Evolutionary conservation across 2,113 vertebrate species (phyloP), one percentile per base, ranked within the genome.

Genomic region (Calyptomena viridis): DNA sequence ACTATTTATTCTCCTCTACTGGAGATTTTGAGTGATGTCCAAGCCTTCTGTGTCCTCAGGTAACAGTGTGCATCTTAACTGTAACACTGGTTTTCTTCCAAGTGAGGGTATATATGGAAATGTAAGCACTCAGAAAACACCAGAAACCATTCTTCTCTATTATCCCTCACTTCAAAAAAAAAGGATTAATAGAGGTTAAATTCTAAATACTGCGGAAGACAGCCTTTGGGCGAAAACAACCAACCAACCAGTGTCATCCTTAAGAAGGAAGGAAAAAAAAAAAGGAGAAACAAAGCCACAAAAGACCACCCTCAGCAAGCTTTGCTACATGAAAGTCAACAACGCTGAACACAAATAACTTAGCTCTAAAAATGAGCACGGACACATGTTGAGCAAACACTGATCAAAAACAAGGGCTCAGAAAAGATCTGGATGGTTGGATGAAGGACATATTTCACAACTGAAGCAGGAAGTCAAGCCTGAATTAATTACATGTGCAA

Each of bases 401-500:
- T 35, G 40, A 35, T 30, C 37, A 52, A 53, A 23, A 37, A 19
- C 8, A 42, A n/a, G 17, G 52, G 39, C 25, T 68, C 0, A 0
- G 55, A 47, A 23, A 77, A 63, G n/a, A 56, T 58, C 52, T 25
- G 12, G 33, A 14, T 33, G 22, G 42, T 15, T 21, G 10, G 69
- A 75, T 5, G 8, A 59, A 84, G 40, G 62, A 35, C 22, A 1
- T 6, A 28, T 35, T 91, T 63, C 33, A 6, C 23, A 68, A 68
- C 17, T 4, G 3, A 86, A 88, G 67, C 37, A 76, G 14, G 46
- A 91, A 85, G 82, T 93, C 75, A 93, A 93, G 68, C 23, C 55
- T 78, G 79, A 94, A 88, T 92, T 95, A 93, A 96, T 93, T 86
- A 81, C 5, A 1, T 7, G 50, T 86, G 50, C 87, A 85, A 90